phyloP scores from a whole-genome alignment of 2,113 vertebrate genomes.

The Thalassoma bifasciatum region DNA sequence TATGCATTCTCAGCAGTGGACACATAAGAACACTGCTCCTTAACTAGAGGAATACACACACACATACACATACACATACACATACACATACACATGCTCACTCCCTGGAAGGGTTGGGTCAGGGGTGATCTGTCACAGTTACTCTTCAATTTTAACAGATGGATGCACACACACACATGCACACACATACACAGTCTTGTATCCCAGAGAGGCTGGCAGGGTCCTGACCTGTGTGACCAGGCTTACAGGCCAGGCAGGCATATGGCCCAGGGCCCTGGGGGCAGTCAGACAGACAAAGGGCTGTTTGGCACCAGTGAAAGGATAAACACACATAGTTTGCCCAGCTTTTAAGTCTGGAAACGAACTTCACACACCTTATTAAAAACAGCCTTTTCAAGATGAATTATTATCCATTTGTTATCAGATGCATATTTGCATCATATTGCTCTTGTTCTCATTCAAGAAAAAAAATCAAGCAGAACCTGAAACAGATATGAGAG shows the following conservation, averaged over 20 bases:
- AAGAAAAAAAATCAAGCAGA: slow-evolving; percentile 39
- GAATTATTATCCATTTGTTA: slow-evolving; percentile 3
- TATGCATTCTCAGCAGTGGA: slow-evolving; percentile 30
- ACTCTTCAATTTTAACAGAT: slow-evolving; percentile 72
- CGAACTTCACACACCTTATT: slow-evolving; percentile 15
- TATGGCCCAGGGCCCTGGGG: slow-evolving; percentile 68
- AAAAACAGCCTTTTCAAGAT: not conserved
- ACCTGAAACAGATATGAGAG: slow-evolving; percentile 40
- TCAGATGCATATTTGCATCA: slow-evolving; percentile 20
- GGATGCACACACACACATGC: slow-evolving; percentile 36
- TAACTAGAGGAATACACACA: slow-evolving; percentile 29
- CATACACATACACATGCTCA: slow-evolving; percentile 33
- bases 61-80: too few species aligned
- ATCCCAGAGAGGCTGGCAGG: slow-evolving; percentile 70
- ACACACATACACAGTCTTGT: slow-evolving; percentile 17
- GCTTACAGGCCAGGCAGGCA: slow-evolving; percentile 60
- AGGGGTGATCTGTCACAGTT: slow-evolving; percentile 71
- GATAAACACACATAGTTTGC: slow-evolving; percentile 60
- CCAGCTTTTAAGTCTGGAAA: slow-evolving; percentile 54
- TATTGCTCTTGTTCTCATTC: slow-evolving; percentile 20
- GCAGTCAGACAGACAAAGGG: slow-evolving; percentile 58
- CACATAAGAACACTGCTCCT: slow-evolving; percentile 30
- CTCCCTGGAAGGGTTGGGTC: slow-evolving; percentile 45
- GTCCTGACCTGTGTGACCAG: slow-evolving; percentile 73
- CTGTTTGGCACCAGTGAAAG: slow-evolving; percentile 51